Conservation (phyloP, 2,888 invertebrate genomes). For the Eristalis intricaria region DNA sequence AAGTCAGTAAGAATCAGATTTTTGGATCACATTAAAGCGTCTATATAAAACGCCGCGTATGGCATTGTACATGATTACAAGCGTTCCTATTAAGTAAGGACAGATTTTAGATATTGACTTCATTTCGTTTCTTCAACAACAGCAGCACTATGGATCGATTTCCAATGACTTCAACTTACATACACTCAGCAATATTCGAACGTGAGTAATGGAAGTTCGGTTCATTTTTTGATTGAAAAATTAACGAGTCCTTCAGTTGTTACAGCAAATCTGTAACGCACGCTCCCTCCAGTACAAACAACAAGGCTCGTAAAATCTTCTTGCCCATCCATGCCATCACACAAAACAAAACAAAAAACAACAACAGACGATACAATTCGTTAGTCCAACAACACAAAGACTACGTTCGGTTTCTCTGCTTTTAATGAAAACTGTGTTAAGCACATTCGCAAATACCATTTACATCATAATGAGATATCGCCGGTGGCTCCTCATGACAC, state of each 20-base stretch:
- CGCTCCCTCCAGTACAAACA: background rate
- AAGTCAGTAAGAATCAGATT: too few relatives aligned
- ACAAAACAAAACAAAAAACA: background rate
- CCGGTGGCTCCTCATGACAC: slow-evolving; percentile 29
- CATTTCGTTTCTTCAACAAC: background rate
- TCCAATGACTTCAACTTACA: background rate
- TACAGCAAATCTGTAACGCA: background rate
- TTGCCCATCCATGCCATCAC: background rate
- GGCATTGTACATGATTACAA: too few relatives aligned
- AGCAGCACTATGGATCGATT: background rate
- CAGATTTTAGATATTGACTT: too few relatives aligned
- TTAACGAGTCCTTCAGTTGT: background rate
- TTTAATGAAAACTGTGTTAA: slow-evolving; percentile 64
- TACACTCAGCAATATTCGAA: background rate
- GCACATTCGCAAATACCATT: slow-evolving; percentile 62
- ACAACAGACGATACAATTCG: slow-evolving; percentile 19
- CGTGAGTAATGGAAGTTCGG: background rate
- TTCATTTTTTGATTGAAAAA: background rate
- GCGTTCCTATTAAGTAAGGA: too few relatives aligned
- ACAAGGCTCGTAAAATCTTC: background rate
- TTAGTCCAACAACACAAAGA: slow-evolving; percentile 21
- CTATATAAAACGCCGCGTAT: too few relatives aligned
- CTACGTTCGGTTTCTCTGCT: slow-evolving; percentile 15
- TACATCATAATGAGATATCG: slow-evolving; percentile 60
- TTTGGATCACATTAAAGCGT: too few relatives aligned